Conservation (phyloP, 1,140 invertebrate genomes). For the Drosophila bocqueti region DNA sequence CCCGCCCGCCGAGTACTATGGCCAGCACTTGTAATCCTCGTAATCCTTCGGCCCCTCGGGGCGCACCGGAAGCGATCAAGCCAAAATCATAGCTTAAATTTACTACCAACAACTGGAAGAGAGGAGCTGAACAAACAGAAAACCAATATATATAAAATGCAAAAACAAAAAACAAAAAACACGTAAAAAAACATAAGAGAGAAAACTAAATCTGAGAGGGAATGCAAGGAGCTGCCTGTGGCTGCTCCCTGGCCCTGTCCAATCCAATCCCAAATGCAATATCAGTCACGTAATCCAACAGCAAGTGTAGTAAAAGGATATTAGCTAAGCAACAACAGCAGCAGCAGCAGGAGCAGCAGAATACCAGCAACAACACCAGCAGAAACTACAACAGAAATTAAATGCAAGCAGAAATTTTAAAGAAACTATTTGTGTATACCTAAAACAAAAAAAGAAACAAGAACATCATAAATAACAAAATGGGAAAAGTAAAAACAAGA, state of each 20-base stretch:
- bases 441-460: constrained; percentile 33
- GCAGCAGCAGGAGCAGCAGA: constrained; percentile 23
- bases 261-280: constrained; percentile 63
- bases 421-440: constrained; percentile 81
- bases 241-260: constrained; percentile 1
- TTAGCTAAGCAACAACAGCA: constrained; percentile 66
- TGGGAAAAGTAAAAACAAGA: constrained; percentile 46
- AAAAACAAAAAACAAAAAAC: neutral
- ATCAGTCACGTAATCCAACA: constrained; percentile 68
- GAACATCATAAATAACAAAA: constrained; percentile 45
- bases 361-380: constrained; percentile 40
- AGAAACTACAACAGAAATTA: constrained; percentile 26
- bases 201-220: constrained; percentile 16
- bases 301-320: constrained; percentile 58
- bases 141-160: neutral
- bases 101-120: constrained; percentile 50
- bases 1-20: constrained; percentile 95
- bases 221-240: constrained; percentile 4
- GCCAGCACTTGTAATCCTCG: constrained; percentile 92
- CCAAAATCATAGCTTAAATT: constrained; percentile 83
- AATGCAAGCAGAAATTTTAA: constrained; percentile 54
- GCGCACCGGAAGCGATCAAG: constrained; percentile 63
- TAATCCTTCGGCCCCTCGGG: constrained; percentile 18
- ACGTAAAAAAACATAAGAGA: constrained; percentile 1
- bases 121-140: constrained; percentile 6